These are phyloP conservation scores for Parauchenoglanis ngamensis DNA, from an alignment of 2,797 vertebrate genomes.

Conservation along the genomic window DNA sequence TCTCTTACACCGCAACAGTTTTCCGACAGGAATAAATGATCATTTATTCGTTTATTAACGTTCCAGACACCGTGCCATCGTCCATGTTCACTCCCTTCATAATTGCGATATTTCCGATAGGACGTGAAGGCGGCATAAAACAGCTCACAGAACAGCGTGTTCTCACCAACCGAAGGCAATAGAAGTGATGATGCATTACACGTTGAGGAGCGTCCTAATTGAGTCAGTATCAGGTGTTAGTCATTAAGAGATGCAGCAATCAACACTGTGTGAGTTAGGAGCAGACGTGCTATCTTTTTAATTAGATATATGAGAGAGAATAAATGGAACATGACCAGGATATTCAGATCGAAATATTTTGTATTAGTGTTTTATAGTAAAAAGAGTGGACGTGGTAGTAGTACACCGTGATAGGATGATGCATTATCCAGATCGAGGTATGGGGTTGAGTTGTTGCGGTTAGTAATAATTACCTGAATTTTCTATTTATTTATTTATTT, in stretches of 20 bases:
- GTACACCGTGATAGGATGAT: background rate
- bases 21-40: background rate
- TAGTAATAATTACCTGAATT: background rate
- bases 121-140: background rate
- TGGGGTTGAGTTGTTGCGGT: background rate
- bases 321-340: background rate
- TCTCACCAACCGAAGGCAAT: background rate
- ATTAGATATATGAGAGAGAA: slow-evolving; percentile 11
- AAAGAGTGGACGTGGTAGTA: too few species aligned
- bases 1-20: background rate
- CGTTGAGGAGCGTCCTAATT: background rate
- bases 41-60: background rate
- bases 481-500: background rate
- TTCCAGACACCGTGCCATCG: background rate
- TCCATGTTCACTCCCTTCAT: background rate
- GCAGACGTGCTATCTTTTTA: slow-evolving; percentile 19
- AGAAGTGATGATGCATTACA: background rate
- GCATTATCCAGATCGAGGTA: background rate
- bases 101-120: too few species aligned
- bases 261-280: slow-evolving; percentile 6
- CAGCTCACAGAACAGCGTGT: background rate
- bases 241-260: slow-evolving; percentile 23
- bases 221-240: slow-evolving; percentile 29
- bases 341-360: background rate
- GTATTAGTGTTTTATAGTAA: background rate